Evolutionary conservation across 2,888 invertebrate genomes (phyloP).

Genomic region (Chaitophorus viminalis): DNA sequence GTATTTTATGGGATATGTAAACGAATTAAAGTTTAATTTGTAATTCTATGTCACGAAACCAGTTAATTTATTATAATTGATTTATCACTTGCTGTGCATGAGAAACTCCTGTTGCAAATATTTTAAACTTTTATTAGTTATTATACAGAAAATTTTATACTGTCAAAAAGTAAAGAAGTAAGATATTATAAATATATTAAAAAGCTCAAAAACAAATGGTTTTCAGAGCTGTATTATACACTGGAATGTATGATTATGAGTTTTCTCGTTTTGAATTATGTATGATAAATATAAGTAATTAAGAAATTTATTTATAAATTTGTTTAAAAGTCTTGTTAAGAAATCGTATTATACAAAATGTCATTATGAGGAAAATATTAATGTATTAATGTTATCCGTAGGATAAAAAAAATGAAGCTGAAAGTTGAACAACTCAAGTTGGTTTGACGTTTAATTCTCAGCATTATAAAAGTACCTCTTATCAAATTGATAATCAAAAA

Average conservation of each 20-base stretch:
- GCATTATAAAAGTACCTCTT: too few species aligned
- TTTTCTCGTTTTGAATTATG: background rate
- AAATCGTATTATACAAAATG: conserved; percentile 8
- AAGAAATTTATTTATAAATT: background rate
- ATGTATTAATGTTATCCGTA: background rate
- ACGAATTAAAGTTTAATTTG: background rate
- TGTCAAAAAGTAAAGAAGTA: background rate
- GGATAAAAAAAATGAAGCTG: background rate
- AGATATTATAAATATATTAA: background rate
- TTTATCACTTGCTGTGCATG: background rate
- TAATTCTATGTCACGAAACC: too few species aligned
- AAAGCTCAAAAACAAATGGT: background rate
- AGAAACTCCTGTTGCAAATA: background rate
- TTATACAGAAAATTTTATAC: background rate
- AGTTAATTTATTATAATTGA: background rate
- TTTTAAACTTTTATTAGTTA: background rate
- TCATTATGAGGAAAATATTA: background rate
- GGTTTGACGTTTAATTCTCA: too few species aligned
- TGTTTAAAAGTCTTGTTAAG: background rate
- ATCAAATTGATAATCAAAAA: too few species aligned
- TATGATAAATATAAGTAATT: background rate
- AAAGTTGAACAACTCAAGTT: too few species aligned
- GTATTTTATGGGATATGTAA: background rate
- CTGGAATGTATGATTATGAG: background rate
- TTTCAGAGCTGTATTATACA: background rate